Conservation (phyloP, 2,797 vertebrate species). For the Lerista edwardsae region DNA sequence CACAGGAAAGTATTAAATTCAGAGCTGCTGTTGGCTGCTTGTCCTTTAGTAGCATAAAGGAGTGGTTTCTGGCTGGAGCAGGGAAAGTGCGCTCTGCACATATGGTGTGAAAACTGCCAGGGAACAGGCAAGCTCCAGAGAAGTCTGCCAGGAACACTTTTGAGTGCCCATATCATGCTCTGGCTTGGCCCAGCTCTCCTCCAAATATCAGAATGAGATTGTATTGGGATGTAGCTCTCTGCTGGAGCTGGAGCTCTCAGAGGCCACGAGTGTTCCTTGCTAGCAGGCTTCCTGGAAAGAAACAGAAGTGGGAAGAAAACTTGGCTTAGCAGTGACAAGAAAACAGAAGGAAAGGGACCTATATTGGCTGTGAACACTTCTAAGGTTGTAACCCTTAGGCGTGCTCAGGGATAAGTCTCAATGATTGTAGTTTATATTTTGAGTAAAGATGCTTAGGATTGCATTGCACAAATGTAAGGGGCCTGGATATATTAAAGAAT, state of each 20-base stretch:
- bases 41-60: conserved; percentile 2
- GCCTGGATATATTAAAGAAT: neutral
- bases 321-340: neutral
- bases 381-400: neutral
- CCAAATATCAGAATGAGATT: conserved; percentile 27
- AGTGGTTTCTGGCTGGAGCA: neutral
- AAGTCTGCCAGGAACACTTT: conserved; percentile 16
- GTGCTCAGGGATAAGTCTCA: neutral
- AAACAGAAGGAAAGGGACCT: neutral
- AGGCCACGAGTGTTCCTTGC: neutral
- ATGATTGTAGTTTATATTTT: neutral
- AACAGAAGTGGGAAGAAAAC: conserved; percentile 2
- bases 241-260: neutral
- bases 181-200: neutral
- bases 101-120: conserved; percentile 26
- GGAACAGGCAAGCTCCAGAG: neutral
- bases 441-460: neutral
- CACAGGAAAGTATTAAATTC: neutral
- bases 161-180: conserved; percentile 19
- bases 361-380: neutral
- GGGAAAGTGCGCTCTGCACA: neutral
- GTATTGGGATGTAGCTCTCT: neutral
- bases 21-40: conserved; percentile 7
- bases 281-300: neutral
- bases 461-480: neutral